phyloP scores from a whole-genome alignment of 1,140 invertebrate genomes.

The Drosophila tani region DNA sequence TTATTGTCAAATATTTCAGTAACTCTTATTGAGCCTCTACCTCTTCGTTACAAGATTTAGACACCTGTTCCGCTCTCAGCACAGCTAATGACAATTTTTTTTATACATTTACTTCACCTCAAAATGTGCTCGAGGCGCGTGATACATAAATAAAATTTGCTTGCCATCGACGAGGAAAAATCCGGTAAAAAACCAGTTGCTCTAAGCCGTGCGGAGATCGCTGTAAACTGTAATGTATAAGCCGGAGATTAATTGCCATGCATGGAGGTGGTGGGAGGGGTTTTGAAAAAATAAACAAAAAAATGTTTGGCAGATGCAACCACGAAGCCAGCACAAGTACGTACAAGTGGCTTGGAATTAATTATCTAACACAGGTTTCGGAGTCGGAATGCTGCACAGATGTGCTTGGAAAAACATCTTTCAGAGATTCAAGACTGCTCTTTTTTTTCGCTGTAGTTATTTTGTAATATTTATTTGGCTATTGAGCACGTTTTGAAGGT shows the following conservation, averaged over 20 bases:
- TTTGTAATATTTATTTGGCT: conserved; percentile 63
- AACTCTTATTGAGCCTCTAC: neutral
- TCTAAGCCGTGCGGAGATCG: conserved; percentile 23
- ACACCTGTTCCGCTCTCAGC: conserved; percentile 37
- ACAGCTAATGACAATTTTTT: conserved; percentile 39
- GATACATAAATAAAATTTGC: conserved; percentile 64
- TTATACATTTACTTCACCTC: conserved; percentile 19
- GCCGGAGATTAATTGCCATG: conserved; percentile 70
- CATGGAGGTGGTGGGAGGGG: conserved; percentile 5
- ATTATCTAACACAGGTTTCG: conserved; percentile 60
- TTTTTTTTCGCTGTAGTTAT: conserved; percentile 33
- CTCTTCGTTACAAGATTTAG: conserved; percentile 14
- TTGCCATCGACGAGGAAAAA: conserved; percentile 36
- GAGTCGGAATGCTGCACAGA: conserved; percentile 71
- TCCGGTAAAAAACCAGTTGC: conserved; percentile 59
- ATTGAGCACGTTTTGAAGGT: conserved; percentile 66
- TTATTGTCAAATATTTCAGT: conserved; percentile 3
- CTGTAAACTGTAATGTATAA: conserved; percentile 63
- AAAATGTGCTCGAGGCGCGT: conserved; percentile 41
- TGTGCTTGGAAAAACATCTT: conserved; percentile 42
- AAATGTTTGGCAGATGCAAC: conserved; percentile 58
- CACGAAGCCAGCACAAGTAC: conserved; percentile 36
- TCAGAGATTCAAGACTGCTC: conserved; percentile 42
- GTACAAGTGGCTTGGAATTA: conserved; percentile 60
- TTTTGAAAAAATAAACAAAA: conserved; percentile 7